Evolutionary conservation across 2,888 invertebrate species (phyloP), one percentile per base, ranked within the genome.

Genomic region (Drosophila rubida): DNA sequence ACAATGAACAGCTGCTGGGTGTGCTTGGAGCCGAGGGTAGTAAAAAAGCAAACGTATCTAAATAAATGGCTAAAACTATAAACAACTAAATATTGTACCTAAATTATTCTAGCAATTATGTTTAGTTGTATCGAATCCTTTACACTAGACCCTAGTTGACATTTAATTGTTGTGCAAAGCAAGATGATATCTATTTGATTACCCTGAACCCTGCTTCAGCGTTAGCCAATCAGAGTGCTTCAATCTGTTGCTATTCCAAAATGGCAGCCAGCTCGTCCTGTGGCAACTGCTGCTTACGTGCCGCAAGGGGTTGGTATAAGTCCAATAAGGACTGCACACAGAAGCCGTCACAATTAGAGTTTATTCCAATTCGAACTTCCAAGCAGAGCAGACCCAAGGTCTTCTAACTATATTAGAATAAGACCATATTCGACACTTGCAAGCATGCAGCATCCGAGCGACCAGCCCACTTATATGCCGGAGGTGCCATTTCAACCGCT

Each of bases 401-500:
- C 68, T 57, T 60, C 19, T 9, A 32, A 8, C 53, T 65, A 13
- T 22, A 59, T 58, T 6, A 46, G 62, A 65, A 67, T 53, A 58
- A 14, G 9, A 13, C 14, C 19, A 19, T 19, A 19, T 19, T 19
- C 19, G 19, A 19, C 19, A 46, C 13, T 46, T 22, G n/a, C 22
- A 44, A 14, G 2, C n/a, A 91, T 91, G 91, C 91, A 90, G 69
- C 91, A 92, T 87, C 91, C 91, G 61, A 75, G 87, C 7, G 91
- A 92, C 37, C 80, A 81, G 27, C 84, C 92, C 39, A 89, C 88
- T 64, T 92, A 91, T 58, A 90, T 92, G 88, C 74, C 92, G 27
- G 92, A 92, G 65, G 91, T 92, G 32, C 90, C 92, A 13, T 92
- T 91, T 73, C 91, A 92, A 59, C 92, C 92, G 13, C 71, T 92